Evolutionary conservation across 1,140 invertebrate genomes (phyloP), one percentile per base, ranked within the genome.

Genomic region (Helicoverpa armigera): DNA sequence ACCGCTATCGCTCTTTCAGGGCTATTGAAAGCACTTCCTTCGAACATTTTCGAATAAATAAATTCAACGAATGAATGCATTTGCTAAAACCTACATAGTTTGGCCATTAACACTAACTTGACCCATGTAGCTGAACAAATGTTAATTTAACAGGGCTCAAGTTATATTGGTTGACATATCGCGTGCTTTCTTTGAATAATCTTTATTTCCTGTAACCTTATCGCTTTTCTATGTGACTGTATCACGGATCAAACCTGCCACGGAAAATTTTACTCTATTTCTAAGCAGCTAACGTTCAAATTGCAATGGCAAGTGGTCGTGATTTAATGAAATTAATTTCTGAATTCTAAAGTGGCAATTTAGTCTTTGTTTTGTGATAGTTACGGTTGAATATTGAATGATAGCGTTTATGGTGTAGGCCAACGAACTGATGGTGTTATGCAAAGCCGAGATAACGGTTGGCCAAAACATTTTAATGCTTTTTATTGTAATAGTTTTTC

Each of bases 181-280:
- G 75, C 75, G 75, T 77, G 75, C 31, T 77, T 77, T 77, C 75
- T 77, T 77, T 77, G 75, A 77, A 63, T 77, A 77, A 77, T 77
- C 61, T 77, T 67, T 77, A 54, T 77, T 77, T 77, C 61, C 75
- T 67, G 75, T 77, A 54, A 77, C 75, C 75, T 77, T 77, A 77
- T 77, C 75, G 75, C 48, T 65, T 77, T 77, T 77, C 60, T 77
- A 77, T 77, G 75, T 67, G 75, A 67, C 50, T 67, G 75, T 77
- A 77, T 77, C 75, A 77, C 75, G 75, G 61, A 54, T 35, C n/a
- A n/a, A 43, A n/a, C 14, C 3, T 1, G 16, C 13, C 61, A 53
- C 2, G 4, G 0, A n/a, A 77, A 16, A 61, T 67, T 54, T 14
- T 65, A 23, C 31, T 51, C 13, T 67, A 77, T 35, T 31, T 4